Evolutionary conservation across 2,113 vertebrate genomes (phyloP), one percentile per base, ranked within the genome.

Genomic region (Passer montanus): DNA sequence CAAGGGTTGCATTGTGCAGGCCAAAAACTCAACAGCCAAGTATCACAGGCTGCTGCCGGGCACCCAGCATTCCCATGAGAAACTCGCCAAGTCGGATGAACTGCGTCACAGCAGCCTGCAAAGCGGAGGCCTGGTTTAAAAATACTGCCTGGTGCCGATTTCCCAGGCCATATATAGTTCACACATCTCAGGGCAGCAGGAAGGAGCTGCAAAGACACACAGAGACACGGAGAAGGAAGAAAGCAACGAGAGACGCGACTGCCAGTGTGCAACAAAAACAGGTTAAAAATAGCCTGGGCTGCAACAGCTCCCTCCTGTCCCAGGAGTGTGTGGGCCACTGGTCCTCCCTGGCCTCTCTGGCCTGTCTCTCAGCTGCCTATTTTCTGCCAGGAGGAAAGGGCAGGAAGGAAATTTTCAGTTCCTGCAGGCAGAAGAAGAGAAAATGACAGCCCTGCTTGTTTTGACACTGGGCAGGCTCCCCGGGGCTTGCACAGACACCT

Each of bases 11-110:
- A 11, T 69, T 5, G 20, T 17, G 41, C 56, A 87, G 87, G 69
- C 47, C 37, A 87, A 90, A 94, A 87, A 43, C 89, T 79, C 77
- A 80, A 41, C 81, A 70, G 90, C 56, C 88, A 11, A 58, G 89
- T 46, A 72, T 28, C 2, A 3, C 56, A 56, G 84, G 69, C 76
- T 72, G 66, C 84, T 5, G 22, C 79, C 1, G 74, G 96, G 95
- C 94, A 92, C 87, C 83, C 87, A 35, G 84, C 95, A 97, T 98
- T 98, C 99, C 98, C 98, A 98, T 96, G 98, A 98, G 98, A 98
- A 99, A 98, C 94, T 97, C 28, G 30, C 78, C 37, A 64, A 78
- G 55, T 88, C 8, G 60, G 96, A 76, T 79, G 82, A 91, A 96
- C 93, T 94, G 93, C 82, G 83, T 98, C 98, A 98, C 89, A 55